A percentile compares a stretch with the other conserved stretches of the same genome.
Evolutionary conservation across 2,797 vertebrate genomes (phyloP).

Genomic region (Vultur gryphus): DNA sequence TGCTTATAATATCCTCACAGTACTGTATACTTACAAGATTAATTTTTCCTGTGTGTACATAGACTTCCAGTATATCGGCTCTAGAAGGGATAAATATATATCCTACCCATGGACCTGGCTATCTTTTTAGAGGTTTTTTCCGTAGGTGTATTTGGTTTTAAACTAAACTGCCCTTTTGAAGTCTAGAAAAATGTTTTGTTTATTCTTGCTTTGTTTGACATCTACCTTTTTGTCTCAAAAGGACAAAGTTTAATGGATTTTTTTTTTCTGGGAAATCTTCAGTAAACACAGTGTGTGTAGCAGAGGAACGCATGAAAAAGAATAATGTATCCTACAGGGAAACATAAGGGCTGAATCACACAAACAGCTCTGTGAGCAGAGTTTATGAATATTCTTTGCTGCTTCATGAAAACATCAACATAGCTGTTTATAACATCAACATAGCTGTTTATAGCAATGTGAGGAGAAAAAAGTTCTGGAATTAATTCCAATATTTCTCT

Average conservation of each 20-base stretch:
- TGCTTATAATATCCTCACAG: background rate
- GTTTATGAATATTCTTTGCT: background rate
- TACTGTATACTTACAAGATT: background rate
- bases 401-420: background rate
- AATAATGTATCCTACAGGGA: background rate
- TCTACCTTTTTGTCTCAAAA: too few relatives aligned
- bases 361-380: background rate
- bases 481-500: background rate
- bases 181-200: background rate
- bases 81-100: background rate
- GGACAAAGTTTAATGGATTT: background rate
- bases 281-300: background rate
- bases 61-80: background rate
- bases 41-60: background rate
- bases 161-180: background rate
- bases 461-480: background rate
- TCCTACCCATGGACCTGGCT: background rate
- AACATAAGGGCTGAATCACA: background rate
- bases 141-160: background rate
- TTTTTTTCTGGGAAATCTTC: background rate
- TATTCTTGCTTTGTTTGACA: background rate
- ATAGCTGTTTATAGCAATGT: background rate
- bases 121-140: background rate
- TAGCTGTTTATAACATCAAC: background rate
- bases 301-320: background rate